Evolutionary conservation across 2,888 invertebrate genomes (phyloP), one percentile per base, ranked within the genome.

Genomic region (Amphiduros pacificus): DNA sequence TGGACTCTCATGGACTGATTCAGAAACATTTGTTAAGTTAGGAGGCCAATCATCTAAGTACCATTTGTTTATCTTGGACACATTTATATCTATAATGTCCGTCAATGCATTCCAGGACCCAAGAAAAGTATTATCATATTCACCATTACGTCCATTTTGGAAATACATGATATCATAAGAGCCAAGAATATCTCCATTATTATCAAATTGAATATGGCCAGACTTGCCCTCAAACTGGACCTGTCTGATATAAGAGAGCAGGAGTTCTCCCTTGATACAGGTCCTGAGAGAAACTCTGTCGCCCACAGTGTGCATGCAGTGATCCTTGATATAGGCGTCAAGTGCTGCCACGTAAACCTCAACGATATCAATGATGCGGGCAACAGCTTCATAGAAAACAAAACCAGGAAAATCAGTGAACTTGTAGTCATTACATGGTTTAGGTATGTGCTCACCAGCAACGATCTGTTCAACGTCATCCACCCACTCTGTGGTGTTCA

Each of bases 161-260:
- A 44, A 44, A n/a, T 44, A 44, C 22, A 22, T 44, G n/a, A 44
- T 44, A 22, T 44, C 55, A 29, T 73, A 73, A 40, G 66, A 66
- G 2, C 73, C 71, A 31, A 73, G 61, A 1, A 72, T 63, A 52
- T 76, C 75, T 0, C 76, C 76, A 24, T 74, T 66, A 40, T 67
- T 60, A 60, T 75, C 73, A 57, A 44, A 44, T 22, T 44, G n/a
- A n/a, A 44, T n/a, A 20, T n/a, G n/a, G 22, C 20, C n/a, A 9
- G n/a, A 6, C n/a, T 20, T 20, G 4, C 44, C 44, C 5, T 44
- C 44, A 44, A 74, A 74, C 17, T 60, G 60, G 2, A 74, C 64
- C 6, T 59, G 62, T 57, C 68, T 67, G 11, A 77, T 31, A 29
- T 61, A 57, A 1, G 62, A 65, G 9, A 28, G 5, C 48, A 64